phyloP scores from a whole-genome alignment of 1,140 invertebrate genomes.

The Lasaia peninsularis region DNA sequence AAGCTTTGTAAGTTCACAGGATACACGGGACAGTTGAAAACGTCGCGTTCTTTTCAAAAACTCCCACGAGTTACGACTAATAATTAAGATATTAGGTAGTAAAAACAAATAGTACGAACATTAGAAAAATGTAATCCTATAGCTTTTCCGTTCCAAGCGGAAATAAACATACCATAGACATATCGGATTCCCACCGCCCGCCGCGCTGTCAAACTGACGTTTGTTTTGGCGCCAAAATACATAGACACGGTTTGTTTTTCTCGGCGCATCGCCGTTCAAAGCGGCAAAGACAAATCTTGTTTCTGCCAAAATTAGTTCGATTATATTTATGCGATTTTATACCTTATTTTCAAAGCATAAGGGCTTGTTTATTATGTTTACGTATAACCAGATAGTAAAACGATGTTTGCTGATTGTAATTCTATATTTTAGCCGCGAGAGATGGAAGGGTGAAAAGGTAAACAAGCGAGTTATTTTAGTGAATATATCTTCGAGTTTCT shows the following conservation, averaged over 20 bases:
- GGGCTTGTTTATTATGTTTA: constrained; percentile 23
- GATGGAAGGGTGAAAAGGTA: constrained; percentile 74
- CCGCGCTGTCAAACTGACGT: constrained; percentile 69
- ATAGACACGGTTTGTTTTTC: constrained; percentile 72
- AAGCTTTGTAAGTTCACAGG: no score
- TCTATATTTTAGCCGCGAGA: constrained; percentile 67
- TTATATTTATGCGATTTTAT: constrained; percentile 31
- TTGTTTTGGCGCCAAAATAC: constrained; percentile 76
- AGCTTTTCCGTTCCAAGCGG: constrained; percentile 64
- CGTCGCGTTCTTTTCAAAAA: not conserved
- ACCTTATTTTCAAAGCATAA: constrained; percentile 34
- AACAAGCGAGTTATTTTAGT: constrained; percentile 72
- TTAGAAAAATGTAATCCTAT: constrained; percentile 61
- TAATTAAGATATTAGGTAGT: constrained; percentile 6
- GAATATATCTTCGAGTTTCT: constrained; percentile 63
- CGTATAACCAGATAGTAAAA: constrained; percentile 19
- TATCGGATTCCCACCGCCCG: constrained; percentile 70
- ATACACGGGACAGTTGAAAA: no score
- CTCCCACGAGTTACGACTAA: not conserved
- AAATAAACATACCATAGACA: constrained; percentile 67
- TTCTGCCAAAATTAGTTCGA: constrained; percentile 35
- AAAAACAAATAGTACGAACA: constrained; percentile 24
- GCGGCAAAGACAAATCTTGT: constrained; percentile 48
- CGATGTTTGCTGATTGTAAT: constrained; percentile 59
- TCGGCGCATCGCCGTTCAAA: constrained; percentile 62